Conservation (phyloP, 2,797 vertebrate genomes). For the Diceros bicornis region DNA sequence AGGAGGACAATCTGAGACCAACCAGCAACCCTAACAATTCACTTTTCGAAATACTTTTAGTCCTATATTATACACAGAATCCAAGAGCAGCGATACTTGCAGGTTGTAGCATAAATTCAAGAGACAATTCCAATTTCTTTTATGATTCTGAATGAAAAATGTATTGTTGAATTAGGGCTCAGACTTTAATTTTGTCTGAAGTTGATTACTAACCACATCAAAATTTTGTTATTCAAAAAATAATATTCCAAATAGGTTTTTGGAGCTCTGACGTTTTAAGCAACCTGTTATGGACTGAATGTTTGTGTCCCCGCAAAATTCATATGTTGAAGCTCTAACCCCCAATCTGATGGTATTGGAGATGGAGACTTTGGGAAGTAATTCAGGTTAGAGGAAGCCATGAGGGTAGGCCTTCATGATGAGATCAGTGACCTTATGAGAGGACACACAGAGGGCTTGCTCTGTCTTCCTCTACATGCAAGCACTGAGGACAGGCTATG, state of each 20-base stretch:
- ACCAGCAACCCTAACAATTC: constrained; percentile 79
- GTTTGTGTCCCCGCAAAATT: not conserved
- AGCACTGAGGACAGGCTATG: not conserved
- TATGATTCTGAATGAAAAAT: not conserved
- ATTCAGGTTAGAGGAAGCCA: not conserved
- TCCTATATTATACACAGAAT: not conserved
- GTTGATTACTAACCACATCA: not conserved
- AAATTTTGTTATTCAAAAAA: not conserved
- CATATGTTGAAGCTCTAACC: not conserved
- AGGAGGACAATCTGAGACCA: constrained; percentile 86
- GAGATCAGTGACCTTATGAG: not conserved
- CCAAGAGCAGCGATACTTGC: not conserved
- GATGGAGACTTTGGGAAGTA: not conserved
- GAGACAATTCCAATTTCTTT: not conserved
- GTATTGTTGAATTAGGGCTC: not conserved
- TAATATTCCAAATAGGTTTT: not conserved
- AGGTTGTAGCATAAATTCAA: not conserved
- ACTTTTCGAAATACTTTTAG: constrained; percentile 35
- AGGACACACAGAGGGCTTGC: not conserved
- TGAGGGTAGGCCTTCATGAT: not conserved
- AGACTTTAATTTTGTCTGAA: not conserved
- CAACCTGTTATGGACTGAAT: not conserved
- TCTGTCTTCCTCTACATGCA: not conserved
- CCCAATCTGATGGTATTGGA: not conserved
- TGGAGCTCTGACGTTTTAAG: constrained; percentile 18